These are phyloP conservation scores for Anguilla marmorata DNA, from an alignment of 2,797 vertebrate species.

Conservation along the genomic window DNA sequence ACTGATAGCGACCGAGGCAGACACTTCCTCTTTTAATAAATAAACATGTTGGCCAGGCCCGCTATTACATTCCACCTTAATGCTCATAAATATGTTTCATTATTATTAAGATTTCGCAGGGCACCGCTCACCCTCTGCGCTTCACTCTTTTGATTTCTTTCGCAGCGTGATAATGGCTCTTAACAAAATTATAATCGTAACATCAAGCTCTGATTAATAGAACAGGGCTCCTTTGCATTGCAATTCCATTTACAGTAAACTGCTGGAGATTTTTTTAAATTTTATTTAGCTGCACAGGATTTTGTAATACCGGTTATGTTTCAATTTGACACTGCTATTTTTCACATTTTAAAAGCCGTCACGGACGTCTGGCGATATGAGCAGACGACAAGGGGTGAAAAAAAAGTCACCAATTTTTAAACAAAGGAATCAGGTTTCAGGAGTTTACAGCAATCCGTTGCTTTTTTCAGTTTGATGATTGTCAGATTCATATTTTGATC, in stretches of 20 bases:
- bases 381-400: not conserved
- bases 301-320: conserved; percentile 8
- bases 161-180: conserved; percentile 47
- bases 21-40: conserved; percentile 75
- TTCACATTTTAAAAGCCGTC: not conserved
- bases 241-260: conserved; percentile 29
- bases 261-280: conserved; percentile 11
- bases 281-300: not conserved
- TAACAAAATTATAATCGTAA: conserved; percentile 43
- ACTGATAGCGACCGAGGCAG: conserved; percentile 73
- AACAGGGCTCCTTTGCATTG: conserved; percentile 5
- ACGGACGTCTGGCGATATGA: not conserved
- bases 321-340: conserved; percentile 13
- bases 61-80: conserved; percentile 54
- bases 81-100: conserved; percentile 58
- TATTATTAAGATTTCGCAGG: conserved; percentile 64
- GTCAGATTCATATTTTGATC: conserved; percentile 2
- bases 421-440: not conserved
- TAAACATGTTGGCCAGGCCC: conserved; percentile 67
- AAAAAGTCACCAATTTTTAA: not conserved
- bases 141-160: conserved; percentile 43
- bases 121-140: conserved; percentile 52
- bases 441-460: not conserved
- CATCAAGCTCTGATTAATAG: conserved; percentile 41
- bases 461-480: not conserved